Percentiles rank a stretch among this genome's conserved stretches.
Evolutionary conservation across 2,113 vertebrate species (phyloP).

Genomic region (Gavialis gangeticus): DNA sequence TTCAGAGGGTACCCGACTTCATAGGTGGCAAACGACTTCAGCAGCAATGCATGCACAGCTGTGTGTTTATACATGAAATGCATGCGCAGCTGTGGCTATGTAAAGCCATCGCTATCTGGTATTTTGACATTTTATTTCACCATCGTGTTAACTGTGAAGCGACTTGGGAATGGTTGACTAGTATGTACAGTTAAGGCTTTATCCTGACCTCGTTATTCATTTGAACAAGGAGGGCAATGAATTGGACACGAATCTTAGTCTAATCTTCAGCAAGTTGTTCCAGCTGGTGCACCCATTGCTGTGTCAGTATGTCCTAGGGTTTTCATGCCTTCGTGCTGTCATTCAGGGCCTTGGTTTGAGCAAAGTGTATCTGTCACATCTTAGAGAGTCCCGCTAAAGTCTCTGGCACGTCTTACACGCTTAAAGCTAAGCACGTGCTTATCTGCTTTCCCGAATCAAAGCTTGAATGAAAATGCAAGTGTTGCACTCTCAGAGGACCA

Average conservation of each 20-base stretch:
- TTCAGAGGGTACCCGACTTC: no score
- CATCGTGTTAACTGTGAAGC: no score
- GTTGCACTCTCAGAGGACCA: neutral
- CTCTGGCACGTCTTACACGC: neutral
- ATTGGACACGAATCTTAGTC: neutral
- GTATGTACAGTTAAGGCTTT: neutral
- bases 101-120: no score
- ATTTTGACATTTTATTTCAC: no score
- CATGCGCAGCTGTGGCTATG: no score
- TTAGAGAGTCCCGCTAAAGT: neutral
- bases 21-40: no score
- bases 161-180: neutral
- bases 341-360: neutral
- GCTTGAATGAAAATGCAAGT: neutral
- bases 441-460: neutral
- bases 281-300: neutral
- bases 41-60: no score
- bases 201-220: neutral
- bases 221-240: neutral
- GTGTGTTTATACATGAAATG: no score
- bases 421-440: neutral
- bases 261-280: neutral
- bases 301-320: neutral
- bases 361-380: neutral
- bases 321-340: neutral